Conservation (phyloP, 1,140 invertebrate species). For the Meloidogyne floridensis region DNA sequence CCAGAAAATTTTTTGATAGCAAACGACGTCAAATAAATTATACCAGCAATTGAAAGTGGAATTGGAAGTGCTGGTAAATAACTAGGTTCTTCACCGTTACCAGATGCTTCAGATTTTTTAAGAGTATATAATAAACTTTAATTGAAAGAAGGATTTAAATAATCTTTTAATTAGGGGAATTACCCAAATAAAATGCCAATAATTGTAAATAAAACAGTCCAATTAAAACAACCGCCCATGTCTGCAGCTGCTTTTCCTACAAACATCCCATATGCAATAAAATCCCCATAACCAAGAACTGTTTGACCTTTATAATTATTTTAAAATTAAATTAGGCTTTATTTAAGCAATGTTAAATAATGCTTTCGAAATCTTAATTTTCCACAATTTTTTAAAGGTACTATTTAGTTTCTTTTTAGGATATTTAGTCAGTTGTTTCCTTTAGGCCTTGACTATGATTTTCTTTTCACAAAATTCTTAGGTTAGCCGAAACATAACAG, state of each 20-base stretch:
- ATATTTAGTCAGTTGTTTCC: too few species aligned
- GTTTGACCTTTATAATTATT: not conserved
- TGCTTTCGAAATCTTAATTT: too few species aligned
- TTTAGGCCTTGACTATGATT: too few species aligned
- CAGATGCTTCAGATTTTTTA: not conserved
- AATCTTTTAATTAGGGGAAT: not conserved
- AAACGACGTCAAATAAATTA: not conserved
- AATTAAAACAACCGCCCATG: constrained; percentile 2
- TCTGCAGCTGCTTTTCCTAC: not conserved
- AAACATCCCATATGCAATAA: not conserved
- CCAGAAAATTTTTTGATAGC: not conserved
- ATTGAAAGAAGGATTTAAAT: not conserved
- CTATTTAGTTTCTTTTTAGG: too few species aligned
- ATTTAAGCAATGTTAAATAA: not conserved
- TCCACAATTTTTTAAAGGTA: too few species aligned
- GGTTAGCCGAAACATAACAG: too few species aligned
- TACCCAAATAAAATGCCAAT: not conserved
- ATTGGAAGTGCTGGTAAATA: not conserved
- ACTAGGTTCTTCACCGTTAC: not conserved
- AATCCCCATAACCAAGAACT: not conserved
- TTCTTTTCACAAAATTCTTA: too few species aligned
- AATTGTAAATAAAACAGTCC: not conserved
- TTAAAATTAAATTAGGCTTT: not conserved
- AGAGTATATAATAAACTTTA: not conserved
- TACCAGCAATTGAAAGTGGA: not conserved